These are phyloP conservation scores for Syngnathus rostellatus DNA, from an alignment of 2,797 vertebrate species.

Conservation along the genomic window DNA sequence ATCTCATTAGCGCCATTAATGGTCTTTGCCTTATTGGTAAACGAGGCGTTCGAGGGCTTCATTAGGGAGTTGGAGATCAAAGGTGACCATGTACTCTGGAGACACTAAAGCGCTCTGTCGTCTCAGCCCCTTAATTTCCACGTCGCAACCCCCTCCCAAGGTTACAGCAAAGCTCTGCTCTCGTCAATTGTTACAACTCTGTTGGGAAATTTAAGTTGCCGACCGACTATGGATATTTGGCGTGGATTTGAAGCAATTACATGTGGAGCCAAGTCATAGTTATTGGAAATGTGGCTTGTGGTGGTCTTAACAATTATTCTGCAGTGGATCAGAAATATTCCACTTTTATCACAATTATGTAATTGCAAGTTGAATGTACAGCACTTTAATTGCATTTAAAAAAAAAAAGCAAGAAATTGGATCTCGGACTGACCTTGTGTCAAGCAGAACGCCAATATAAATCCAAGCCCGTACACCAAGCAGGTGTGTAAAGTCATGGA, in stretches of 20 bases:
- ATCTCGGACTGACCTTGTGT: slow-evolving; percentile 60
- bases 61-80: slow-evolving; percentile 15
- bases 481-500: slow-evolving; percentile 70
- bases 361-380: background rate
- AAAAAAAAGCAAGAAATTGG: background rate
- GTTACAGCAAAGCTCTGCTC: slow-evolving; percentile 26
- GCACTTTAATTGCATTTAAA: background rate
- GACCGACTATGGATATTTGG: slow-evolving; percentile 29
- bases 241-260: slow-evolving; percentile 31
- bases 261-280: slow-evolving; percentile 28
- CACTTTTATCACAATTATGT: background rate
- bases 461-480: slow-evolving; percentile 65
- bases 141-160: slow-evolving; percentile 2
- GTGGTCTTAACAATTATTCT: background rate
- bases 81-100: slow-evolving; percentile 30
- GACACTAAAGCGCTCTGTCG: background rate
- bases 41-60: slow-evolving; percentile 23
- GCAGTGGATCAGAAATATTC: background rate
- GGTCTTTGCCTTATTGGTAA: slow-evolving; percentile 21
- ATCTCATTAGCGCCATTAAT: slow-evolving; percentile 9
- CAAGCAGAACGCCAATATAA: slow-evolving; percentile 58
- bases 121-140: background rate
- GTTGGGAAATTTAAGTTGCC: slow-evolving; percentile 53
- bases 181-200: slow-evolving; percentile 54
- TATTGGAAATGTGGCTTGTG: slow-evolving; percentile 18